Conservation (phyloP, 2,113 vertebrate species). For the Cariama cristata region DNA sequence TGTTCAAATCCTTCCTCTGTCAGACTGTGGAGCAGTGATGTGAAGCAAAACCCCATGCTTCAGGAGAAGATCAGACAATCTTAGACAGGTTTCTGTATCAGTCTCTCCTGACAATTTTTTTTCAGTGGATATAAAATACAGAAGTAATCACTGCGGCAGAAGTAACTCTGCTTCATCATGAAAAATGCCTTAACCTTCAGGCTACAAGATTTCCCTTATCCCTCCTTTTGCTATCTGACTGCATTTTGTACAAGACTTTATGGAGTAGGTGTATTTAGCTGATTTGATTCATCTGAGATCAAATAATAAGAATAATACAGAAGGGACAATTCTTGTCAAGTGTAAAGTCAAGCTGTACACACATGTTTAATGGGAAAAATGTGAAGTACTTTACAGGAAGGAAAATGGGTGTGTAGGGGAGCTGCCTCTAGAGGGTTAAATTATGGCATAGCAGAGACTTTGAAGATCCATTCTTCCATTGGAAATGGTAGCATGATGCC, state of each 20-base stretch:
- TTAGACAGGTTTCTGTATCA: background rate
- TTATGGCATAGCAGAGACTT: background rate
- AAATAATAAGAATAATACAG: background rate
- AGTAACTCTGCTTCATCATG: background rate
- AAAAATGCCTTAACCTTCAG: background rate
- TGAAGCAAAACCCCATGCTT: background rate
- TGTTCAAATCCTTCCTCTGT: conserved; percentile 3
- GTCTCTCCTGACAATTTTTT: background rate
- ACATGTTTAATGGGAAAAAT: background rate
- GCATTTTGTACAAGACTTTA: background rate
- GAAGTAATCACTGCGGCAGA: background rate
- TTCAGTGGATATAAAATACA: background rate
- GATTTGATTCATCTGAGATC: background rate
- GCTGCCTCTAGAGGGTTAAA: background rate
- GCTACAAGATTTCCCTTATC: background rate
- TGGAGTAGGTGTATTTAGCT: background rate
- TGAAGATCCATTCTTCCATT: background rate
- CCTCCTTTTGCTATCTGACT: background rate
- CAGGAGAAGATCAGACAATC: background rate
- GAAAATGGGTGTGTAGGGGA: background rate
- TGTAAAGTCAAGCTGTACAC: background rate
- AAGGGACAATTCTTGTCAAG: background rate
- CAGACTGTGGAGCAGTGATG: background rate
- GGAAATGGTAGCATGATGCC: background rate
- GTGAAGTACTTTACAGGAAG: background rate